Conservation (phyloP, 2,888 invertebrate genomes). For the Toxonevra muliebris region DNA sequence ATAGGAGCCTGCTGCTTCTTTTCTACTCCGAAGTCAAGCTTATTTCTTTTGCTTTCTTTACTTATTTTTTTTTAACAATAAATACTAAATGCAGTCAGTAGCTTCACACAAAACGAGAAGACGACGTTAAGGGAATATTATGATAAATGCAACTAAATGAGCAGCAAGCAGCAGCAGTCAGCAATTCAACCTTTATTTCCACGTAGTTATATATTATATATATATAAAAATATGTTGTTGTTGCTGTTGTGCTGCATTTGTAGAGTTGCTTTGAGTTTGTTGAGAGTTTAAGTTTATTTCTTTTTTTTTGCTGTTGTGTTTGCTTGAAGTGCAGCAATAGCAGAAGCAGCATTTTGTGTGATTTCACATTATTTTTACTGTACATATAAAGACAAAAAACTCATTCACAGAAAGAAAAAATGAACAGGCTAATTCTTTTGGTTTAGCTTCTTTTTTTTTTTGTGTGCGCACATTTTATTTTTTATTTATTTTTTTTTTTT, state of each 20-base stretch:
- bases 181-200: not conserved
- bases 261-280: not conserved
- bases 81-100: not conserved
- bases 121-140: slow-evolving; percentile 33
- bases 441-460: not conserved
- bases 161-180: slow-evolving; percentile 27
- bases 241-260: not conserved
- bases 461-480: no score
- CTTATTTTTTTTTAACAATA: no score
- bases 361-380: not conserved
- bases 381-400: not conserved
- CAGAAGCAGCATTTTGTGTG: not conserved
- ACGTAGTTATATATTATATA: not conserved
- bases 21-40: not conserved
- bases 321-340: not conserved
- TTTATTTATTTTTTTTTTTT: not conserved
- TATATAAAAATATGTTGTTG: not conserved
- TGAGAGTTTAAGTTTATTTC: not conserved
- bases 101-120: slow-evolving; percentile 10
- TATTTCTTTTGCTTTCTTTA: no score
- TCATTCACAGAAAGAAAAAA: not conserved
- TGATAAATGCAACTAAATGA: slow-evolving; percentile 44
- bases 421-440: not conserved
- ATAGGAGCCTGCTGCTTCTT: slow-evolving; percentile 1
- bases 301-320: not conserved